Evolutionary conservation across 1,140 invertebrate genomes (phyloP), one percentile per base, ranked within the genome.

Genomic region (Hyles vespertilio): DNA sequence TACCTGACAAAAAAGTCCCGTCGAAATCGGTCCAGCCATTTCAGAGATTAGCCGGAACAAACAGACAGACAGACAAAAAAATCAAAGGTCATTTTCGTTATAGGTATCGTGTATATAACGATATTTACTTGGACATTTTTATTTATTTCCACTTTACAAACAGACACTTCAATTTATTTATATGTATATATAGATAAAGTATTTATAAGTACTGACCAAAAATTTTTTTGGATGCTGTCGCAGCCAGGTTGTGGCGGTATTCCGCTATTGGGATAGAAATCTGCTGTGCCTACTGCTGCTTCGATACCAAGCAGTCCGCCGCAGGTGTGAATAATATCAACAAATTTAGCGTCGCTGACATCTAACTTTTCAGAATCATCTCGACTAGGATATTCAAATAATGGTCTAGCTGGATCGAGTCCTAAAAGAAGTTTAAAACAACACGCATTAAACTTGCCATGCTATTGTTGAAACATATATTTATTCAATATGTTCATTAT

Each of bases 301-400:
- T 72, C 49, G 44, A 87, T 81, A 34, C 89, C 89, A 57, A 88
- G 84, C 0, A 81, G 71, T 9, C 83, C 77, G 1, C 84, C 85
- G 48, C 90, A 90, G 0, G 91, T 91, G 52, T 92, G 91, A 32
- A 92, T 90, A 3, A 92, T 80, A 48, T 92, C 91, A 0, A 92
- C 91, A 61, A 91, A 91, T 46, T 79, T 70, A 0, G 89, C 91
- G 61, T 92, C 91, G 0, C 80, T 74, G 4, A 71, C 75, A 71
- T 92, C 92, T 32, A 95, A 44, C 47, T 52, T 65, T 32, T 43
- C 51, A 10, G 56, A 32, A 40, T 79, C 65, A 5, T 70, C 61
- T 56, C 32, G 51, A 48, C 46, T 47, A 51, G 49, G 72, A 65
- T 79, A 83, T 53, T 72, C 66, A 66, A 90, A 92, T 5, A 90